Percentiles rank a stretch among this genome's conserved stretches.
These are phyloP conservation scores for Petromus typicus DNA, from an alignment of 2,113 vertebrate species.

Conservation along the genomic window DNA sequence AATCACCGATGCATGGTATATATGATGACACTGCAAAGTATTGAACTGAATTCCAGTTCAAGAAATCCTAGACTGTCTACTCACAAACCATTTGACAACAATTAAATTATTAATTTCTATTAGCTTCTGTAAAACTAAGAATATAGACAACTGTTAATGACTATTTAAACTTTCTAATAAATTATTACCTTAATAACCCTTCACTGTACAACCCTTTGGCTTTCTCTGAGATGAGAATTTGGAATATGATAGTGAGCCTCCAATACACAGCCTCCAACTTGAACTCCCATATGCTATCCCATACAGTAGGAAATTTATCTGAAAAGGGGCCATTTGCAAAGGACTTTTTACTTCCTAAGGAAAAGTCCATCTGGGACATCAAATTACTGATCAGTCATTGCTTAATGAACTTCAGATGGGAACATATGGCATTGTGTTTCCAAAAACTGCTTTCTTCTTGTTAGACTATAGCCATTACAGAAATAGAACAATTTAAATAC, in stretches of 20 bases:
- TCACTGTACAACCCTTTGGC: neutral
- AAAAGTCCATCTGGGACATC: conserved; percentile 43
- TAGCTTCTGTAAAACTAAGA: neutral
- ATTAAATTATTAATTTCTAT: conserved; percentile 22
- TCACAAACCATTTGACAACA: neutral
- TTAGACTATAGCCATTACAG: conserved; percentile 12
- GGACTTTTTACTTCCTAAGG: conserved; percentile 2
- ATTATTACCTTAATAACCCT: conserved; percentile 21
- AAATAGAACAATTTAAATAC: neutral
- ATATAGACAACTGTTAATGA: neutral
- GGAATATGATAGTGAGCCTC: neutral
- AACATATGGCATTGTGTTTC: conserved; percentile 34
- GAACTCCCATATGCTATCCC: neutral
- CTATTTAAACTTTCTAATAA: conserved; percentile 43
- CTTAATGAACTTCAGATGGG: conserved; percentile 54
- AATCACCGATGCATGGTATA: conserved; percentile 40
- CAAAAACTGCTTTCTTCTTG: conserved; percentile 47
- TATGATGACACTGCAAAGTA: conserved; percentile 15
- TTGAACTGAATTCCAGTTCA: conserved; percentile 18
- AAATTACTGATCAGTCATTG: conserved; percentile 42
- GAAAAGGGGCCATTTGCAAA: conserved; percentile 48
- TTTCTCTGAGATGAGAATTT: conserved; percentile 46
- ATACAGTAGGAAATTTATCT: neutral
- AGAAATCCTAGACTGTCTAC: neutral
- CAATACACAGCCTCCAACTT: neutral